Base-by-base conservation (phyloP, 2,113 vertebrate genomes). In the Daphoenositta chrysoptera region DNA sequence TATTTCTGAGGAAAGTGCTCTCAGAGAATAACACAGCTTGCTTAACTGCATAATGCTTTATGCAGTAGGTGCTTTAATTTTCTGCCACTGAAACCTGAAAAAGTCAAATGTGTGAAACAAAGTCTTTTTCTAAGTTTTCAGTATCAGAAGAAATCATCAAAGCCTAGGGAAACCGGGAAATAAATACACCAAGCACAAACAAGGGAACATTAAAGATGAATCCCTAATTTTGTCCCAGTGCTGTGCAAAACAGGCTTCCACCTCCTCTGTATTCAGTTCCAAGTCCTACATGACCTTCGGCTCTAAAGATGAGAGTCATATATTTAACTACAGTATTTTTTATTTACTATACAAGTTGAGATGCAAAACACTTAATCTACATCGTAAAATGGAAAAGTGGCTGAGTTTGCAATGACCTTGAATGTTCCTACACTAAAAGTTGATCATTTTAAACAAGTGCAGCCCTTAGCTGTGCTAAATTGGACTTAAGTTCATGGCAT, bases 301-400 rank as follows among this genome's bases (percentile, higher is more conserved):
- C 78, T 89, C 85, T 66, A 50, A 96, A 96, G 94, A 94, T 83
- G 90, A 78, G 94, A 95, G 85, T 89, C 51, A 65, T 88, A 93
- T 92, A 95, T 95, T 81, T 96, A 94, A 96, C 89, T 75, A 75
- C 33, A 89, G 71, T 87, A 93, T 83, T 96, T 94, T 97, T 97
- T 97, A 96, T 97, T 97, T 97, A 97, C 90, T 89, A 84, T 94
- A 54, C 83, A 89, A 50, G 63, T 89, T 92, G 88, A 91, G 68
- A 94, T 97, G 94, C 80, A 94, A 97, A 95, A 85, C 57, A 82
- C 77, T 95, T 93, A 94, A 96, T 97, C 94, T 97, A 58, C 94
- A 97, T 96, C 9, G 0, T 97, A 96, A 97, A 97, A 89, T 19
- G 56, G 75, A 92, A 93, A 93, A 94, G 68, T 82, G 40, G 80